Evolutionary conservation across 1,140 invertebrate species (phyloP).

Genomic region (Lasioglossum baleicum): DNA sequence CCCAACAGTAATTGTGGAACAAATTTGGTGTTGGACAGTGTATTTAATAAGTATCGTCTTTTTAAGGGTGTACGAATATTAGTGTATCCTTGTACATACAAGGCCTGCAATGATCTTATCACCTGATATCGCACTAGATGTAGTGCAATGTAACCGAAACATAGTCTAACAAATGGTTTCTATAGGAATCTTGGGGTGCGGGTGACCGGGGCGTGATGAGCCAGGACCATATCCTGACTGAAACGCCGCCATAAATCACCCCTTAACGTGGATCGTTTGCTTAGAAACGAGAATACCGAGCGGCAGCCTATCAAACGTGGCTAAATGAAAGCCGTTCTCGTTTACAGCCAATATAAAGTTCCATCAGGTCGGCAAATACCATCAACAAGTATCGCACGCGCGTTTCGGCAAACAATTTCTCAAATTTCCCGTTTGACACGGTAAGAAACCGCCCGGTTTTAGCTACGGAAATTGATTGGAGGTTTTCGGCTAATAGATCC

Average conservation of each 20-base stretch:
- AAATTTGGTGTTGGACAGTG: too few relatives aligned
- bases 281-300: slow-evolving; percentile 1
- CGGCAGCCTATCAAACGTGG: neutral
- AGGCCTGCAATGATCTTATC: too few relatives aligned
- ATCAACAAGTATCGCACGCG: too few relatives aligned
- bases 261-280: slow-evolving; percentile 25
- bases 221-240: slow-evolving; percentile 5
- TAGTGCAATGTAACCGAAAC: slow-evolving; percentile 10
- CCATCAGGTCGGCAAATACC: too few relatives aligned
- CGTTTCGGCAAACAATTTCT: neutral
- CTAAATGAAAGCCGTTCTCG: slow-evolving; percentile 14
- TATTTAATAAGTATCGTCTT: too few relatives aligned
- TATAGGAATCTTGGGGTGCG: slow-evolving; percentile 11
- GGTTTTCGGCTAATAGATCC: slow-evolving; percentile 4
- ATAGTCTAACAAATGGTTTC: slow-evolving; percentile 21
- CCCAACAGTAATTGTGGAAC: too few relatives aligned
- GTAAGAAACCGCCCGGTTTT: too few relatives aligned
- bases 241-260: slow-evolving; percentile 27
- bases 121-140: neutral
- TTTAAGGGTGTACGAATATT: too few relatives aligned
- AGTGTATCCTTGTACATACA: too few relatives aligned
- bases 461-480: neutral
- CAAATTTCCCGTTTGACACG: neutral
- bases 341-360: slow-evolving; percentile 20
- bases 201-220: slow-evolving; percentile 2